Evolutionary conservation across 1,140 invertebrate species (phyloP).

Genomic region (Daktulosphaira vitifoliae): DNA sequence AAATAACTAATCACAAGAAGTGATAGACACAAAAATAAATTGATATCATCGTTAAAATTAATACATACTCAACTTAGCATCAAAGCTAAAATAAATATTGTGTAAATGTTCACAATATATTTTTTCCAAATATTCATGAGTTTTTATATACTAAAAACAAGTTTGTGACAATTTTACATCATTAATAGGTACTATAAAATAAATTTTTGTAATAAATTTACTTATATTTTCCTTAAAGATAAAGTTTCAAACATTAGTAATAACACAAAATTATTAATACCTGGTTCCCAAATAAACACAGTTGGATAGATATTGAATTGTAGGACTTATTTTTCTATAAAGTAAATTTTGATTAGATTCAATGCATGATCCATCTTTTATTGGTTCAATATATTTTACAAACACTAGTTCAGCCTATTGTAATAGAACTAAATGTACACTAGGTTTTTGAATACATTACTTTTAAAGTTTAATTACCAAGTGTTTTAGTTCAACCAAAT

Average conservation of each 20-base stretch:
- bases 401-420: slow-evolving; percentile 38
- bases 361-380: slow-evolving; percentile 25
- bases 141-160: too few relatives aligned
- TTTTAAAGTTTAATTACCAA: too few relatives aligned
- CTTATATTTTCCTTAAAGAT: not conserved
- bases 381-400: slow-evolving; percentile 38
- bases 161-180: too few relatives aligned
- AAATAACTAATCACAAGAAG: too few relatives aligned
- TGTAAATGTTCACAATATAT: too few relatives aligned
- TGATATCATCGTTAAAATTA: too few relatives aligned
- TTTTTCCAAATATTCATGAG: too few relatives aligned
- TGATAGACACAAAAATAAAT: too few relatives aligned
- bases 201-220: not conserved
- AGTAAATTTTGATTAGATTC: slow-evolving; percentile 55
- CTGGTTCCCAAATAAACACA: slow-evolving; percentile 65
- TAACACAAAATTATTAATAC: not conserved
- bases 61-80: too few relatives aligned
- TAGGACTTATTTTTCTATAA: slow-evolving; percentile 67
- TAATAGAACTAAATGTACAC: slow-evolving; percentile 18
- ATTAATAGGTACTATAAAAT: too few relatives aligned
- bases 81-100: too few relatives aligned
- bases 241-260: not conserved
- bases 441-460: too few relatives aligned
- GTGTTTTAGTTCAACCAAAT: slow-evolving; percentile 62
- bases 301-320: slow-evolving; percentile 62